A percentile compares a stretch with the other conserved stretches of the same genome.
Conservation (phyloP, 2,797 vertebrate species). For the Ceyx erithaca region DNA sequence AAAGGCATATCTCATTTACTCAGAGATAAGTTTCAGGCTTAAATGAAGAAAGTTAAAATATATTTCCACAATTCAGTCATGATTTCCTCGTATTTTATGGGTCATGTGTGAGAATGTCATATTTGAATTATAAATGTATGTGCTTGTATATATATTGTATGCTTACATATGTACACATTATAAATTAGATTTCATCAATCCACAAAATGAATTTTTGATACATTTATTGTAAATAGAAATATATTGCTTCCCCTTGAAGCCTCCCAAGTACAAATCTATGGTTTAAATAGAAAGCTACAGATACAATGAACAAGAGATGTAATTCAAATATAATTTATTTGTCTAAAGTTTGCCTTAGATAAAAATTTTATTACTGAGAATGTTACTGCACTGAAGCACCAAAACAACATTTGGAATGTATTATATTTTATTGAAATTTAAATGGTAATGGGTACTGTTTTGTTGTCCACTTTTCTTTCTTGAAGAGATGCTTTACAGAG, state of each 20-base stretch:
- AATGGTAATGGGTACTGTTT: not conserved
- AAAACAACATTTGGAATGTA: not conserved
- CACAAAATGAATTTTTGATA: not conserved
- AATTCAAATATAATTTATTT: not conserved
- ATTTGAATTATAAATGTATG: not conserved
- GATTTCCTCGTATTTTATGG: not conserved
- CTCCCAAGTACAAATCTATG: not conserved
- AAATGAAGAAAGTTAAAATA: not conserved
- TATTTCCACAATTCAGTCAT: not conserved
- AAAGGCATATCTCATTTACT: not conserved
- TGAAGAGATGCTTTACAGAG: not conserved
- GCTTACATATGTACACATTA: rapidly evolving
- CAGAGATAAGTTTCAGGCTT: not conserved
- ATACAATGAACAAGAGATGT: not conserved
- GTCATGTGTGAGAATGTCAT: not conserved
- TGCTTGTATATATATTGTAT: not conserved
- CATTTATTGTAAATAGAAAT: not conserved
- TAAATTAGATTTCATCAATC: not conserved
- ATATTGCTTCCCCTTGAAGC: not conserved
- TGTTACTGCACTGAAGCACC: not conserved
- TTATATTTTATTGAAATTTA: not conserved
- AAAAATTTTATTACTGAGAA: not conserved
- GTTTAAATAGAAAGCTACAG: not conserved
- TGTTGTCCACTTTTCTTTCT: not conserved
- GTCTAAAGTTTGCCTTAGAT: rapidly evolving